phyloP scores from a whole-genome alignment of 2,797 vertebrate species.

The Eulemur albifrons region DNA sequence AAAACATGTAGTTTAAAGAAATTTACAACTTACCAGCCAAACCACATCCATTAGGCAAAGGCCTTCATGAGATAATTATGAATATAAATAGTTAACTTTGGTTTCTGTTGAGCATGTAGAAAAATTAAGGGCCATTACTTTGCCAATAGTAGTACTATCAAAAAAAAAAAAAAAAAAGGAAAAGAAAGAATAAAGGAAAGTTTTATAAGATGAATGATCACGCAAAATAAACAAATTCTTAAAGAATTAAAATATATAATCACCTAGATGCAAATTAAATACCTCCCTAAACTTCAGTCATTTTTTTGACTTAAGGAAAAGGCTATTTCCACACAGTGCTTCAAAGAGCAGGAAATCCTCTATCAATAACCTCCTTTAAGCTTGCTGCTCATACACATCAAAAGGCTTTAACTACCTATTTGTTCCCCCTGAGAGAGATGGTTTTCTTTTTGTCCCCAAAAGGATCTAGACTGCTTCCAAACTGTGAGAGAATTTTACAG shows the following conservation, averaged over 20 bases:
- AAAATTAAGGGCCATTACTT: slow-evolving; percentile 21
- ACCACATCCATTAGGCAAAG: background rate
- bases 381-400: background rate
- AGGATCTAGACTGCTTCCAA: background rate
- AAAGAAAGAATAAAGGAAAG: background rate
- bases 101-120: background rate
- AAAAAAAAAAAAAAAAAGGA: background rate
- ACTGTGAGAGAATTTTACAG: background rate
- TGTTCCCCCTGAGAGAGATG: background rate
- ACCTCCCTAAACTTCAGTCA: background rate
- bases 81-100: slow-evolving; percentile 50
- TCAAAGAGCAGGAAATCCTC: slow-evolving; percentile 1
- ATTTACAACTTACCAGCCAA: background rate
- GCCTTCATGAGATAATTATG: slow-evolving; percentile 36
- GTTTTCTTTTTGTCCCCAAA: background rate
- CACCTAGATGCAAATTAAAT: slow-evolving; percentile 16
- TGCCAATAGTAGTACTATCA: background rate
- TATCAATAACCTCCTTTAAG: slow-evolving; percentile 1
- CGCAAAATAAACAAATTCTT: slow-evolving; percentile 22
- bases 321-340: background rate
- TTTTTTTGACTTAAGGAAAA: slow-evolving; percentile 35
- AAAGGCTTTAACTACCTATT: background rate
- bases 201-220: slow-evolving; percentile 25
- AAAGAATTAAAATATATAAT: background rate
- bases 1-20: slow-evolving; percentile 16